Evolutionary conservation across 2,888 invertebrate genomes (phyloP), one percentile per base, ranked within the genome.

Genomic region (Sialis fuliginosa): DNA sequence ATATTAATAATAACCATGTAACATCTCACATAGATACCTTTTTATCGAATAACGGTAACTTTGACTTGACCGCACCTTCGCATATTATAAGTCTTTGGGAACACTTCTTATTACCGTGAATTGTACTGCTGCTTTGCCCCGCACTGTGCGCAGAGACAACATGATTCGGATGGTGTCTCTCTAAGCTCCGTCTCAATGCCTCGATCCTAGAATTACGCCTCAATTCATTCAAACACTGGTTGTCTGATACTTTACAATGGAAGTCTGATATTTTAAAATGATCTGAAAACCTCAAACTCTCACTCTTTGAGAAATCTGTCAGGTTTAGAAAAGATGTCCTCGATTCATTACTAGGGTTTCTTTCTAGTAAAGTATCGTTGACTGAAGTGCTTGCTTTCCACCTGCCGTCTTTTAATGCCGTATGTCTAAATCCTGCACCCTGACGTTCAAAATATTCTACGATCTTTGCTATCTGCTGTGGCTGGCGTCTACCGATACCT

Each of bases 391-490:
- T 62, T 6, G 63, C 54, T 48, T 62, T 62, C 51, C 61, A 54
- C 4, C 62, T 59, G 7, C 62, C 59, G 44, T 66, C 59, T 34
- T 63, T 63, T 34, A 62, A 62, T 7, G 66, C 63, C 2, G 70
- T 60, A 57, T 72, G 71, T 53, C 70, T 64, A 57, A 74, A 68
- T 7, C 33, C 33, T 31, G 72, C 75, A 44, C 79, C 78, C 60
- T 86, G 82, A 43, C 83, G 70, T 65, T 90, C 89, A 64, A 90
- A 89, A 63, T 89, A 89, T 58, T 89, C 88, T 32, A 90, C 89
- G 54, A 89, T 89, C 59, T 79, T 79, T 44, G 85, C 80, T 54
- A 88, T 88, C 76, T 53, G 79, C 72, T 52, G 77, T 74, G 54
- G 79, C 63, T 55, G 73, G 67, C 55, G 61, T 63, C 41, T 64